Conservation (phyloP, 2,113 vertebrate species). For the Chinchilla lanigera region DNA sequence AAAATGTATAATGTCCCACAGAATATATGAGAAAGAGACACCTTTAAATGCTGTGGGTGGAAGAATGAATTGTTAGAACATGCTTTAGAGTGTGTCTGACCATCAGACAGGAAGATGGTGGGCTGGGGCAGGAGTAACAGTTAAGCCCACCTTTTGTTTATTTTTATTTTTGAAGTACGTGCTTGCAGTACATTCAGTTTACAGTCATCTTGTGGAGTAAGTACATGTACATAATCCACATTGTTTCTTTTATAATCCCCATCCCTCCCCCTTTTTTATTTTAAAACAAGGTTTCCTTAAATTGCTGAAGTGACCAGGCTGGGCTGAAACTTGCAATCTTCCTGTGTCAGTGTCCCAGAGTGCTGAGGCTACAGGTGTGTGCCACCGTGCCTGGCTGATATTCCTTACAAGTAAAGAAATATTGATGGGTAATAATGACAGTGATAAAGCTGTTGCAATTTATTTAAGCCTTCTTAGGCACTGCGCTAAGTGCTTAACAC, state of each 20-base stretch:
- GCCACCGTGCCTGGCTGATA: background rate
- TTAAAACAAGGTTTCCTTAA: background rate
- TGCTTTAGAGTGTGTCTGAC: background rate
- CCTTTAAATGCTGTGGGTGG: background rate
- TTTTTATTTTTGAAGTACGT: background rate
- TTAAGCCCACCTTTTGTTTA: background rate
- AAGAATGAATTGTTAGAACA: background rate
- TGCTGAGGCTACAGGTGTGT: background rate
- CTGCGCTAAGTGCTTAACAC: background rate
- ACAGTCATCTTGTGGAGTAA: background rate
- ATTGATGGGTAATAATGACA: background rate
- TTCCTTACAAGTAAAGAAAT: background rate
- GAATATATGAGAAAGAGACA: background rate
- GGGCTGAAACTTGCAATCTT: background rate
- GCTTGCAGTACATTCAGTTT: background rate
- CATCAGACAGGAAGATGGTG: background rate
- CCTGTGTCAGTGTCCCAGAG: background rate
- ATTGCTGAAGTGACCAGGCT: background rate
- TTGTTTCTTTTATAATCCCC: background rate
- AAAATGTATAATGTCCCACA: background rate
- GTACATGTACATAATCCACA: background rate
- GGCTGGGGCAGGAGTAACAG: background rate
- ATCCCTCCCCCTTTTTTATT: background rate
- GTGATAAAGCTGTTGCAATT: background rate
- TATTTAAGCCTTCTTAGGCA: background rate